Evolutionary conservation across 2,888 invertebrate genomes (phyloP).

Genomic region (Tetranychus piercei): DNA sequence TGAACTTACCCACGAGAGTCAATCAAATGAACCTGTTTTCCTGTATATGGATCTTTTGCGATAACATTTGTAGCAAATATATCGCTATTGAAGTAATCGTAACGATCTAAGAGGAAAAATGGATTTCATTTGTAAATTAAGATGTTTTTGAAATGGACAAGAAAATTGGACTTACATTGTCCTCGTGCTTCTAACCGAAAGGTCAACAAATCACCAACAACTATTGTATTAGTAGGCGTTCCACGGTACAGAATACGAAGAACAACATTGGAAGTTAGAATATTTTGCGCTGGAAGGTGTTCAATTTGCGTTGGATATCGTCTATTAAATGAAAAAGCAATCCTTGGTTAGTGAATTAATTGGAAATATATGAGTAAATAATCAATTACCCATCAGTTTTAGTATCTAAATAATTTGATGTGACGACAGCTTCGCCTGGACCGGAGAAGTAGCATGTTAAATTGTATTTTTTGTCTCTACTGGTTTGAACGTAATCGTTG

Average conservation of each 20-base stretch:
- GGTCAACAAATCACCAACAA: constrained; percentile 74
- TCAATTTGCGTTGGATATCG: constrained; percentile 77
- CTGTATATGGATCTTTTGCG: constrained; percentile 76
- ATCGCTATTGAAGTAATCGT: constrained; percentile 36
- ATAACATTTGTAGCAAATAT: constrained; percentile 83
- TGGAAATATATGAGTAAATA: constrained; percentile 11
- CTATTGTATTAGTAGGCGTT: constrained; percentile 74
- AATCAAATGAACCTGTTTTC: constrained; percentile 68
- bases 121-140: neutral
- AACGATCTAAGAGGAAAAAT: constrained; percentile 24
- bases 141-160: neutral
- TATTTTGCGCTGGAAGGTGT: constrained; percentile 74
- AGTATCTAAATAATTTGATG: constrained; percentile 40
- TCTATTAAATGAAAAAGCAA: constrained; percentile 16
- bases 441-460: constrained; percentile 77
- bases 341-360: neutral
- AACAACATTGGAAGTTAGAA: constrained; percentile 67
- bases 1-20: constrained; percentile 58
- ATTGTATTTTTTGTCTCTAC: constrained; percentile 72
- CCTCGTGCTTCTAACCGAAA: constrained; percentile 73
- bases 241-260: constrained; percentile 70
- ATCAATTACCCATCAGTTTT: constrained; percentile 26
- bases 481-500: constrained; percentile 77
- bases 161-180: constrained; percentile 36
- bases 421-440: constrained; percentile 77